Base-by-base conservation (phyloP, 2,113 vertebrate genomes). In the Plectropomus leopardus region DNA sequence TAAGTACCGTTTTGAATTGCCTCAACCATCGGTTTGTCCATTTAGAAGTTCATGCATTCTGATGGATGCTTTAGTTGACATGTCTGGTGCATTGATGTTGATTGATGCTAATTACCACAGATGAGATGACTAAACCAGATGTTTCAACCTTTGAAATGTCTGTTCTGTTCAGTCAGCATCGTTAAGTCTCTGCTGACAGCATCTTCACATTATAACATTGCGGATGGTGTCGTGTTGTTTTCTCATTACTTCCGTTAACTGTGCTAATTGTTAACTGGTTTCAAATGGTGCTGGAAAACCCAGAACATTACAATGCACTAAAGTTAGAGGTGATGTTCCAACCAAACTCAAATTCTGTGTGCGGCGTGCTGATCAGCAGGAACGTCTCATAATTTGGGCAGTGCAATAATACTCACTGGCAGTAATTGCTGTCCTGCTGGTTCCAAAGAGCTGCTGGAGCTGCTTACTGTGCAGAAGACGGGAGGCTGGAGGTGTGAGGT, bases 371-470 rank as follows among this genome's bases (percentile, higher is more conserved):
- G 44, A 73, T 68, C 70, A 73, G 76, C 55, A n/a, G 75, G 58
- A 76, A 34, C 9, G 2, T 34, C 28, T 81, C 44, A 40, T 50
- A 44, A 77, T 66, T 78, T 14, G 28, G 19, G 42, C 4, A 11
- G 63, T 42, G 58, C 30, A 30, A 34, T 77, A 74, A 80, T 90
- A 94, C 93, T 94, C 89, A 94, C 93, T 81, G 88, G 78, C 81
- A 84, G 80, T 84, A 86, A 85, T 66, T 47, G 85, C 72, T 48
- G 81, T 82, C 88, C 84, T 76, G 89, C 86, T 89, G 91, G 51
- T 89, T 91, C 80, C 81, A 71, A 77, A 54, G 84, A 76, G 70
- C 77, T 40, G 57, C 72, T 72, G 88, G 58, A 80, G 75, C 79
- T 84, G 78, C 82, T 90, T 82, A 92, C 77, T 72, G 88, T 53